These are phyloP conservation scores for Proteles cristata DNA, from an alignment of 2,113 vertebrate genomes.

Conservation along the genomic window DNA sequence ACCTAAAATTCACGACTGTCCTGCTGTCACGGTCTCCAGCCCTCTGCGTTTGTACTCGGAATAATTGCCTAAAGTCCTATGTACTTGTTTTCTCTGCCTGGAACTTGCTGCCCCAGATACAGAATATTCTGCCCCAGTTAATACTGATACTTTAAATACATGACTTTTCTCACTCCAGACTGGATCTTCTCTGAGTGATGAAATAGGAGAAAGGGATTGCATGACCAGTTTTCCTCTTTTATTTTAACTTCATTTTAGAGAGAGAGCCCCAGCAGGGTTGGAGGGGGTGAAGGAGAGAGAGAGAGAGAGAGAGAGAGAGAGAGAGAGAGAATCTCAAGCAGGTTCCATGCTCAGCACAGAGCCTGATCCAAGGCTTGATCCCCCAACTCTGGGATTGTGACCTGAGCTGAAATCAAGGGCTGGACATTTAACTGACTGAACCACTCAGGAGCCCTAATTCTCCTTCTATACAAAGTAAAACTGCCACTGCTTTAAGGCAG, in stretches of 20 bases:
- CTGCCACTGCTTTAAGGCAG: neutral
- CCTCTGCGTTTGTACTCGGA: neutral
- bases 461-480: neutral
- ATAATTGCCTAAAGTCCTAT: neutral
- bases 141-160: neutral
- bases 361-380: too few species aligned
- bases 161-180: neutral
- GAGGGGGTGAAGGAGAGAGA: too few species aligned
- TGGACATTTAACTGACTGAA: too few species aligned
- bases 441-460: too few species aligned
- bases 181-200: neutral
- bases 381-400: too few species aligned
- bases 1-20: neutral
- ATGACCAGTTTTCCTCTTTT: neutral
- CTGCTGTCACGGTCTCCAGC: neutral
- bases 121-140: neutral
- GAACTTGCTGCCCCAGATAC: neutral
- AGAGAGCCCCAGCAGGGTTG: too few species aligned
- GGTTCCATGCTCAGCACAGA: too few species aligned
- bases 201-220: neutral
- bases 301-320: too few species aligned
- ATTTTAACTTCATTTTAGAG: too few species aligned
- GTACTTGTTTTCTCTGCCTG: neutral
- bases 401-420: too few species aligned
- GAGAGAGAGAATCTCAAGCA: too few species aligned